Base-by-base conservation (phyloP, 2,888 invertebrate genomes). In the Gandaritis pyraliata region DNA sequence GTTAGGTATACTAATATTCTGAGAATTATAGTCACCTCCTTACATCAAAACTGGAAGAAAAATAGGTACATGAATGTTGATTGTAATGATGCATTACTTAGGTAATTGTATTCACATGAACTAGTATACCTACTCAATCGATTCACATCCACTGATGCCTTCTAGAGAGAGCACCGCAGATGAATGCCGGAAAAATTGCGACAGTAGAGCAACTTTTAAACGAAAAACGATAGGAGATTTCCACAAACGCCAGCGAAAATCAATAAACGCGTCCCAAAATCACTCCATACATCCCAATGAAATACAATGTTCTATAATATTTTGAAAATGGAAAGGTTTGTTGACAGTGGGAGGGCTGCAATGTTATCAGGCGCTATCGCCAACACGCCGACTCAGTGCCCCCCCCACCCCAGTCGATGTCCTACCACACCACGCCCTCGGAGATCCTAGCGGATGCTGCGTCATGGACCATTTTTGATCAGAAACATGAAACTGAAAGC, bases 281-380 rank as follows among this genome's bases (percentile, higher is more conserved):
- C 76, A 54, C 55, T 64, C 13, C 46, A 43, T 50, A 61, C 58
- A 54, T 61, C 29, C 46, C 18, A 13, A n/a, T n/a, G 18, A 18
- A n/a, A 13, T 16, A 30, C 6, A 10, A 38, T 11, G 46, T 33
- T 57, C 36, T 61, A 51, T 48, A 54, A 63, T 65, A 56, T 60
- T 64, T 53, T 47, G 54, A 66, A 68, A 65, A 85, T 81, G 73
- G 78, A 76, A 81, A 76, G 78, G 87, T 90, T 90, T 90, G 89
- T 90, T 90, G 91, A 91, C 88, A 89, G 85, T 82, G 76, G 77
- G 75, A 74, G 76, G 80, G 79, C 82, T 82, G 86, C 82, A 85
- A 73, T 81, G 81, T 88, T 89, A 89, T 90, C 90, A 90, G 81
- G 80, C 80, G 83, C 78, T 82, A 82, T 85, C 82, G 83, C 78